Evolutionary conservation across 2,113 vertebrate genomes (phyloP).

Genomic region (Ailurus styani): DNA sequence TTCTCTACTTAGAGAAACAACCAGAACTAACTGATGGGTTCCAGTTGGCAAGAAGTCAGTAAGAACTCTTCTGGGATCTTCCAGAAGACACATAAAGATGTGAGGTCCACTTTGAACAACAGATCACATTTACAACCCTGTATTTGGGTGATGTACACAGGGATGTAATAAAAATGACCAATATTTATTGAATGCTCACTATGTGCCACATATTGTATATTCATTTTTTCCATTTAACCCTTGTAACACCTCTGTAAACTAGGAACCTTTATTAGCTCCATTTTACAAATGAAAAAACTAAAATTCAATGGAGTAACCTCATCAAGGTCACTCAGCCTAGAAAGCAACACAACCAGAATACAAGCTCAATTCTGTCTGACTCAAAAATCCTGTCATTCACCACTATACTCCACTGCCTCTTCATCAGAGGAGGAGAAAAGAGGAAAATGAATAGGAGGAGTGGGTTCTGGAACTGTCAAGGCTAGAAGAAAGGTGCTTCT

Average conservation of each 20-base stretch:
- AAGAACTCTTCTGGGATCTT: background rate
- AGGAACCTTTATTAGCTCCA: background rate
- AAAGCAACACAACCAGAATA: background rate
- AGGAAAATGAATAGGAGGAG: background rate
- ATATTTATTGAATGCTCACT: background rate
- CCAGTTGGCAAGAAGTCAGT: background rate
- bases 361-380: background rate
- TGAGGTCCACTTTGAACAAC: background rate
- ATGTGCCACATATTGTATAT: background rate
- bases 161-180: background rate
- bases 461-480: background rate
- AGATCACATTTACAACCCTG: background rate
- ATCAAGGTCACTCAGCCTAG: background rate
- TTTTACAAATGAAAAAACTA: background rate
- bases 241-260: background rate
- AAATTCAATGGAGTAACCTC: background rate
- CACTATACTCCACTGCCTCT: background rate
- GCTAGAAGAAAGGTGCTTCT: background rate
- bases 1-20: conserved; percentile 37
- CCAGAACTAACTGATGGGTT: background rate
- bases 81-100: background rate
- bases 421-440: background rate
- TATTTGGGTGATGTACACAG: background rate
- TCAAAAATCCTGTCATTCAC: background rate
- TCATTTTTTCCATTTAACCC: background rate